Evolutionary conservation across 2,113 vertebrate genomes (phyloP).

Genomic region (Scomber japonicus): DNA sequence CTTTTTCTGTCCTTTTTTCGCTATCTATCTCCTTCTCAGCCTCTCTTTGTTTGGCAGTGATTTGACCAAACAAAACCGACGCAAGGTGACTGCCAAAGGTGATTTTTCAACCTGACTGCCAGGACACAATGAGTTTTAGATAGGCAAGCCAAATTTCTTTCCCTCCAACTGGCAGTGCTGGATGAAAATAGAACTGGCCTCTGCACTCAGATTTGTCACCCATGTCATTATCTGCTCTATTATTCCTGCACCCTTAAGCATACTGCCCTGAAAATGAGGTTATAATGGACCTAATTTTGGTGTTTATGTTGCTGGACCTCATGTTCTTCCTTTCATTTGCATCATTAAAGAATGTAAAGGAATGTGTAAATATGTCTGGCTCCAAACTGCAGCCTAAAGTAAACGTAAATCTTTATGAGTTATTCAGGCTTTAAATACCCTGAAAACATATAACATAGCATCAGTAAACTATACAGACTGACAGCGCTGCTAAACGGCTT

Average conservation of each 20-base stretch:
- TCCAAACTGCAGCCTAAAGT: conserved; percentile 22
- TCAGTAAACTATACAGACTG: conserved; percentile 1
- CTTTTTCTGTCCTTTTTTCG: conserved; percentile 2
- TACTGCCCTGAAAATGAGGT: conserved; percentile 45
- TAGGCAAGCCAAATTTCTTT: conserved; percentile 46
- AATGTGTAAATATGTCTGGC: conserved; percentile 10
- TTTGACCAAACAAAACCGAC: conserved; percentile 67
- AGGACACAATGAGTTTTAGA: conserved; percentile 65
- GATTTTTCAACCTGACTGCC: conserved; percentile 66
- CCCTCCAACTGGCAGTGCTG: conserved; percentile 54
- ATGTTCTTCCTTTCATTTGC: conserved; percentile 29
- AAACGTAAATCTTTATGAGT: conserved; percentile 24
- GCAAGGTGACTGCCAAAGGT: conserved; percentile 73
- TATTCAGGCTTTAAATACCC: conserved; percentile 34
- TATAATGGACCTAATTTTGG: conserved; percentile 37
- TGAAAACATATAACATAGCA: not conserved
- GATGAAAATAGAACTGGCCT: conserved; percentile 62
- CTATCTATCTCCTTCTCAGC: conserved; percentile 16
- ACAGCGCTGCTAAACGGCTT: not conserved
- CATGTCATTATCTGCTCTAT: conserved; percentile 51
- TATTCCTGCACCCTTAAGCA: conserved; percentile 32
- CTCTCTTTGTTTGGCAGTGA: conserved; percentile 58
- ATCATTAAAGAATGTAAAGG: conserved; percentile 34
- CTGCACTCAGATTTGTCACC: conserved; percentile 59
- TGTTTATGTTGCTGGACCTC: conserved; percentile 43